Base-by-base conservation (phyloP, 2,888 invertebrate species). In the Thecocarcelia acutangulata region DNA sequence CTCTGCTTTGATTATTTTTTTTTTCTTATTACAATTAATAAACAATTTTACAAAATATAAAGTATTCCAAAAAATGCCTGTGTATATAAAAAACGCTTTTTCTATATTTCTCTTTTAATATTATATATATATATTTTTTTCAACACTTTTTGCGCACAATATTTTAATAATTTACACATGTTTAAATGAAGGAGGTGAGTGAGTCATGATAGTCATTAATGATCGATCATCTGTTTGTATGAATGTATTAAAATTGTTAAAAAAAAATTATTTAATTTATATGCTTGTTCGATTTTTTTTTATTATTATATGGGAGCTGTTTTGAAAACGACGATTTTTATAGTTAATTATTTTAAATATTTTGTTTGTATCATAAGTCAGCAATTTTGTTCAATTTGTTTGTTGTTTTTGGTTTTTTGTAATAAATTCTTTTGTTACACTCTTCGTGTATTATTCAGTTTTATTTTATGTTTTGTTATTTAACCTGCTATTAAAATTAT, bases 281-380 rank as follows among this genome's bases (percentile, higher is more conserved):
- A 9, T 33, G 24, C 24, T 5, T 33, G 4, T 6, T 5, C 33
- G 33, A 33, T 33, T 33, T 33, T 8, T 28, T 3, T 28, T 28
- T 28, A 4, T 5, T 33, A 33, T 19, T 54, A 24, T 42, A 28
- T 52, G 28, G 15, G 44, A n/a, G 24, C 6, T 40, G 50, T 56
- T 75, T 70, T 72, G 63, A 56, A 69, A 72, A 77, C 48, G 63
- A 68, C 40, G 40, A 21, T 73, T 63, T 68, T 52, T 63, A 37
- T 37, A 19, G n/a, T 52, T 59, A 58, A 42, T 59, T 70, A 54
- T 48, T 69, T 44, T 44, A 66, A 54, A 52, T 42, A 50, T 69
- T 56, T 75, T 77, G 24, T 33, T 78, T 82, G 64, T 78, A 78
- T 82, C 82, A 82, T 78, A 82, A 78, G 82, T 82, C 82, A 82